Conservation (phyloP, 23 tunicate genomes). For the Corella eumyota region DNA sequence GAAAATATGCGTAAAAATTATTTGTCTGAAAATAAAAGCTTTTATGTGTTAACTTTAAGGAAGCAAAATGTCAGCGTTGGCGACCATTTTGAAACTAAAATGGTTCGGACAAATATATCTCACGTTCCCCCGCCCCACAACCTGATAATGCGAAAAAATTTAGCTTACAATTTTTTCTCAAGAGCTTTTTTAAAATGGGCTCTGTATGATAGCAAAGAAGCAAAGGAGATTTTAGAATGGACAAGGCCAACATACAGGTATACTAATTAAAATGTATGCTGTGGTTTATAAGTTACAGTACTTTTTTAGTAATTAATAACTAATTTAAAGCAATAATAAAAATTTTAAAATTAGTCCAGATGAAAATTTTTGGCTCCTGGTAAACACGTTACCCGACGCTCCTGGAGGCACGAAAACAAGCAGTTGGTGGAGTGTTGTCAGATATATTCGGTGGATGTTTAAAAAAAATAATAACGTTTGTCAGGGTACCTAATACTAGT, state of each 20-base stretch:
- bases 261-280: too few species aligned
- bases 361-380: constrained; percentile 59
- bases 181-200: constrained; percentile 53
- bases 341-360: too few species aligned
- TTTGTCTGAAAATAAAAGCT: too few species aligned
- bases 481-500: too few species aligned
- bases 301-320: too few species aligned
- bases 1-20: too few species aligned
- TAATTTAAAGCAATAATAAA: too few species aligned
- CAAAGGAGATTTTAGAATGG: constrained; percentile 52
- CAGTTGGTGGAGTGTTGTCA: constrained; percentile 1
- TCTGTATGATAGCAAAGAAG: constrained; percentile 27
- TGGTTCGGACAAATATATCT: constrained; percentile 10
- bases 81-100: not conserved
- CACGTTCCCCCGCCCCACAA: constrained; percentile 45
- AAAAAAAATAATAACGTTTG: too few species aligned
- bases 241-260: constrained; percentile 40
- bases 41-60: too few species aligned
- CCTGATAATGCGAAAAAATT: constrained; percentile 52
- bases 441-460: constrained; percentile 16
- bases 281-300: too few species aligned
- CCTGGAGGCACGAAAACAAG: constrained; percentile 18
- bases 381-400: constrained; percentile 33
- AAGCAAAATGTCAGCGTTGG: too few species aligned
- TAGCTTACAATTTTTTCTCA: constrained; percentile 51